These are phyloP conservation scores for Synanthedon vespiformis DNA, from an alignment of 2,888 invertebrate genomes.

Conservation along the genomic window DNA sequence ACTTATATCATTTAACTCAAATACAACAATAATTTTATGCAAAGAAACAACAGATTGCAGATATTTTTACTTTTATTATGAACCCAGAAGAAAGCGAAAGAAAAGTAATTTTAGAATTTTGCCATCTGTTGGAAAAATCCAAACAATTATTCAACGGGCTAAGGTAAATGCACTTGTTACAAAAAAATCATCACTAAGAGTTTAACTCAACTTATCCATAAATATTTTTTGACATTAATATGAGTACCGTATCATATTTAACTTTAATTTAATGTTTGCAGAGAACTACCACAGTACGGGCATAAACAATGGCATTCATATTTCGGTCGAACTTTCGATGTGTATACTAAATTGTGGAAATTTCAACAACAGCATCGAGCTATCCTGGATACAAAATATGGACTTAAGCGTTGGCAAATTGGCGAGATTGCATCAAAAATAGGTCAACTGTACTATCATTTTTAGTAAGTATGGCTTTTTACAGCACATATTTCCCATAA, in stretches of 20 bases:
- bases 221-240: not conserved
- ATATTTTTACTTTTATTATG: too few species aligned
- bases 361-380: conserved; percentile 96
- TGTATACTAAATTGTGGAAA: conserved; percentile 97
- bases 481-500: too few species aligned
- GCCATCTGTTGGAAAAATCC: conserved; percentile 95
- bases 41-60: too few species aligned
- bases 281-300: conserved; percentile 96
- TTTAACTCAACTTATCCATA: too few species aligned
- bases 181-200: too few species aligned
- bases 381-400: conserved; percentile 92
- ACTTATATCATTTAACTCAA: too few species aligned
- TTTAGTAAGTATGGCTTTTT: conserved; percentile 80
- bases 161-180: conserved; percentile 66
- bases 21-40: too few species aligned
- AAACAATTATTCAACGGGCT: conserved; percentile 97
- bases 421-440: conserved; percentile 99
- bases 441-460: conserved; percentile 98
- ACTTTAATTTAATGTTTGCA: conserved; percentile 41
- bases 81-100: conserved; percentile 84
- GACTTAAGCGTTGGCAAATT: conserved; percentile 97
- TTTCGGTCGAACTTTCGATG: conserved; percentile 96
- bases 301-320: conserved; percentile 98
- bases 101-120: conserved; percentile 95
- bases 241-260: too few species aligned